Percentiles rank a stretch among this genome's conserved stretches.
phyloP scores from a whole-genome alignment of 2,113 vertebrate genomes.

The Ailurus styani region DNA sequence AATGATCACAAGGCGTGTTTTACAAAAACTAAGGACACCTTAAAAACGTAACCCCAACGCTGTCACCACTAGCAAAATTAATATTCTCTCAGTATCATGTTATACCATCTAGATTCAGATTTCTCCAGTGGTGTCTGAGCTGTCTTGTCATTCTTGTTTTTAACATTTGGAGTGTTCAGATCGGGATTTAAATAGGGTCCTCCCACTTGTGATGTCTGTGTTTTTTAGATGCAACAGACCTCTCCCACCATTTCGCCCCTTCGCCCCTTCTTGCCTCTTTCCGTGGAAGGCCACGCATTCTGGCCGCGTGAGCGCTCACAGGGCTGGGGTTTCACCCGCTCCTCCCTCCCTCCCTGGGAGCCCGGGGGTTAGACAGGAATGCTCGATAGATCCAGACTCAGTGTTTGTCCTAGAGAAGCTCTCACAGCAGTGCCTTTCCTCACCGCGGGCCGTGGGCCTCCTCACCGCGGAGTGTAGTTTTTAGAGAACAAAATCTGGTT shows the following conservation, averaged over 20 bases:
- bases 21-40: not conserved
- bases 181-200: not conserved
- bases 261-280: not conserved
- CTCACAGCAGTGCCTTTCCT: rapidly evolving
- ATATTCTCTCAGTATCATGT: not conserved
- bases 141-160: not conserved
- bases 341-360: not conserved
- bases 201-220: not conserved
- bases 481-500: not conserved
- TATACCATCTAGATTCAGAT: not conserved
- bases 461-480: not conserved
- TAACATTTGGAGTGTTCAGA: not conserved
- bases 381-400: not conserved
- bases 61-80: not conserved
- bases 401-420: rapidly evolving
- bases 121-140: not conserved
- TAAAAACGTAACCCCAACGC: not conserved
- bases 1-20: not conserved
- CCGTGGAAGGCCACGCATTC: not conserved
- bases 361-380: not conserved
- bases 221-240: not conserved
- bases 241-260: not conserved
- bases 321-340: not conserved
- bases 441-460: not conserved
- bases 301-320: rapidly evolving